Conservation (phyloP, 2,113 vertebrate species). For the Pogona vitticeps region DNA sequence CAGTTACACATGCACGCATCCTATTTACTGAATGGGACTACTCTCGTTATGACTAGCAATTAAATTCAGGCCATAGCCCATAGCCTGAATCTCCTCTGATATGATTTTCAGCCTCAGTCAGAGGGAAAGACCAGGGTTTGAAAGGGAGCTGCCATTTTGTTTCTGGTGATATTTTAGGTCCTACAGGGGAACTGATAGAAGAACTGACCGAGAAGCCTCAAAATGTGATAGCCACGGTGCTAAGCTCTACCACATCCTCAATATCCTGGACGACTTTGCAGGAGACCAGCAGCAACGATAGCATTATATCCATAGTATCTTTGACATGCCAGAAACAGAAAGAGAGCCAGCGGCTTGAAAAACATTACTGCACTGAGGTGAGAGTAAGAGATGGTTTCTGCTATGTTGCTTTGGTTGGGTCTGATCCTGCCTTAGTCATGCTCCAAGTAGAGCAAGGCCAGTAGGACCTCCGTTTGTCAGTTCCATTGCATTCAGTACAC, state of each 20-base stretch:
- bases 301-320: constrained; percentile 90
- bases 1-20: too few relatives aligned
- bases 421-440: too few relatives aligned
- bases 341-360: constrained; percentile 91
- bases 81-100: not conserved
- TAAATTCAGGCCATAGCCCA: not conserved
- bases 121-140: not conserved
- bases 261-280: constrained; percentile 83
- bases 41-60: too few relatives aligned
- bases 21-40: too few relatives aligned
- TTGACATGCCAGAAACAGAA: constrained; percentile 91
- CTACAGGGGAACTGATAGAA: constrained; percentile 86
- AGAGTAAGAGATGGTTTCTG: not conserved
- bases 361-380: constrained; percentile 90
- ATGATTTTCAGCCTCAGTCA: not conserved
- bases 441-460: not conserved
- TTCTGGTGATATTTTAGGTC: constrained; percentile 73
- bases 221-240: constrained; percentile 79
- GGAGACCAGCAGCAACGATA: constrained; percentile 80
- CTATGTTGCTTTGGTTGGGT: too few relatives aligned
- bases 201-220: constrained; percentile 88
- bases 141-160: not conserved
- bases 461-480: not conserved
- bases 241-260: constrained; percentile 86
- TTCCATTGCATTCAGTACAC: not conserved